Evolutionary conservation across 1,140 invertebrate species (phyloP), one percentile per base, ranked within the genome.

Genomic region (Aricia agestis): DNA sequence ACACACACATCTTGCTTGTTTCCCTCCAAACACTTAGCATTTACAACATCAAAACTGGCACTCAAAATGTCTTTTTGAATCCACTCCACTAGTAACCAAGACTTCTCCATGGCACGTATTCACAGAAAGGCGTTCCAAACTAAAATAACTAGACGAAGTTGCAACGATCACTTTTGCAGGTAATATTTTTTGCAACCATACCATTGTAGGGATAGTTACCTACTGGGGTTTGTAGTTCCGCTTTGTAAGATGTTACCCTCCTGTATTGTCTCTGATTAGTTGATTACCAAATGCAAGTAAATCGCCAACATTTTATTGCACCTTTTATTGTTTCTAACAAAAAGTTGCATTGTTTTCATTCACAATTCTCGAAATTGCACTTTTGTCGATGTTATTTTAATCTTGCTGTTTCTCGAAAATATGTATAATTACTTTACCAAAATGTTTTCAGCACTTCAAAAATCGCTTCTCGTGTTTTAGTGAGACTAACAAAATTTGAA

Each of bases 181-280:
- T 59, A 59, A 59, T 59, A 59, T 59, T 59, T 59, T 59, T 59
- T 59, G 58, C 58, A 63, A 63, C 59, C 59, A 11, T 63, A 19
- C 59, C 59, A 63, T 63, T 63, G 19, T 19, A 63, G 59, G 59
- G 59, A 63, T 63, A 63, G 17, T 18, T 63, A 52, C 45, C 45
- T 52, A 63, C 59, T 63, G 59, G 59, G 17, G 18, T 63, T 11
- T 11, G 18, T 19, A 63, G 59, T 63, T 63, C 59, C 59, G 59
- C 59, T 63, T 63, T 59, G 17, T 59, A 17, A 58, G 17, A 63
- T 18, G 18, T 63, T 63, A 63, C 59, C 17, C 59, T 63, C 59
- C 6, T 63, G 18, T 3, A 63, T 63, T 63, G 59, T 63, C 18
- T 25, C 6, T 19, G 18, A 19, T 18, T 19, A 63, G 11, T 6